These are phyloP conservation scores for Lagenorhynchus albirostris DNA, from an alignment of 2,113 vertebrate genomes.

Conservation along the genomic window DNA sequence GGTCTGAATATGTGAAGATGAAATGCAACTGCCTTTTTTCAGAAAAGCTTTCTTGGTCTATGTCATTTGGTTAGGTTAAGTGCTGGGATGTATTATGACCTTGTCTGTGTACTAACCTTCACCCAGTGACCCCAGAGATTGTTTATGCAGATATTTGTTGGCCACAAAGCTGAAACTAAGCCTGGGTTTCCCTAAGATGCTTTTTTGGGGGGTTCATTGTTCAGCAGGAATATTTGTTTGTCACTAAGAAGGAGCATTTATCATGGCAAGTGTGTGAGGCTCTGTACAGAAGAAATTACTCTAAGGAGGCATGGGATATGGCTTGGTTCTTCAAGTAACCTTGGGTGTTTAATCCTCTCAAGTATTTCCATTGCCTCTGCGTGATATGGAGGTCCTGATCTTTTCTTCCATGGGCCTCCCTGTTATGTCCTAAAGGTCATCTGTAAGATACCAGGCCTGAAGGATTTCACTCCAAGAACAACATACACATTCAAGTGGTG, in stretches of 20 bases:
- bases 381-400: not conserved
- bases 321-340: not conserved
- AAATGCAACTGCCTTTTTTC: not conserved
- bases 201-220: not conserved
- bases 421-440: not conserved
- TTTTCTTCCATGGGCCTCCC: not conserved
- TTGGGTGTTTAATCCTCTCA: not conserved
- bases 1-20: not conserved
- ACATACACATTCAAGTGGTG: not conserved
- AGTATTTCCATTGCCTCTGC: not conserved
- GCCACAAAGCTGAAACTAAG: not conserved
- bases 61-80: not conserved
- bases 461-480: not conserved
- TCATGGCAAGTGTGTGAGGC: not conserved
- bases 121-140: not conserved
- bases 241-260: not conserved
- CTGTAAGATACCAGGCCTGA: not conserved
- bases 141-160: not conserved
- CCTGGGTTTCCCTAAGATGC: not conserved
- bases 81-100: not conserved
- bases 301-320: not conserved
- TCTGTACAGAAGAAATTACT: not conserved
- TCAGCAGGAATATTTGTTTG: not conserved
- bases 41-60: not conserved
- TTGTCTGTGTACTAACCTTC: not conserved